These are phyloP conservation scores for Lucinisca nassula DNA, from an alignment of 2,888 invertebrate species.

Conservation along the genomic window DNA sequence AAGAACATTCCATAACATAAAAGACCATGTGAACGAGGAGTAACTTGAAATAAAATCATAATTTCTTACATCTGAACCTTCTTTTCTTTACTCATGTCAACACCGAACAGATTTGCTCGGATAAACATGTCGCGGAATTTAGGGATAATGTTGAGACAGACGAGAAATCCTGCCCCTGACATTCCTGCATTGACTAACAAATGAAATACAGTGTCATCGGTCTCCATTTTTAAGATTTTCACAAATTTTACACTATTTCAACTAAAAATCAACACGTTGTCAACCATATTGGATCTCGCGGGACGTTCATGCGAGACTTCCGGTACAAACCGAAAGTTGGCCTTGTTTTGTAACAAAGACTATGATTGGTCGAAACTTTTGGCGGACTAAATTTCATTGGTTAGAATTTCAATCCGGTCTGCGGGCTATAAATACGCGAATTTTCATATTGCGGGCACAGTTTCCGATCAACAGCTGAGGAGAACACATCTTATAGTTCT, in stretches of 20 bases:
- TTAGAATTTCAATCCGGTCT: slow-evolving; percentile 33
- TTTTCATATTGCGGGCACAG: not conserved
- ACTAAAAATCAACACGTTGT: slow-evolving; percentile 37
- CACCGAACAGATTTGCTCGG: slow-evolving; percentile 96
- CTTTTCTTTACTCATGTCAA: slow-evolving; percentile 95
- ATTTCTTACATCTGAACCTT: slow-evolving; percentile 92
- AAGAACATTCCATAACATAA: too few species aligned
- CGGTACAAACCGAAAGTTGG: not conserved
- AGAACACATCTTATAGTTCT: not conserved
- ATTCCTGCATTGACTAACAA: slow-evolving; percentile 88
- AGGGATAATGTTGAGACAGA: slow-evolving; percentile 91
- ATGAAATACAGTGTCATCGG: slow-evolving; percentile 72
- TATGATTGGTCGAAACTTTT: slow-evolving; percentile 54
- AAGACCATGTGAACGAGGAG: too few species aligned
- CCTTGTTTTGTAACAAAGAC: not conserved
- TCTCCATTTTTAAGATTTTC: slow-evolving; percentile 67
- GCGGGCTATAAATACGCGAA: slow-evolving; percentile 18
- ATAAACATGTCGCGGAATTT: slow-evolving; percentile 95
- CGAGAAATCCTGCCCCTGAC: slow-evolving; percentile 92
- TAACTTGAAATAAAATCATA: too few species aligned
- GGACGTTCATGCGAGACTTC: slow-evolving; percentile 28
- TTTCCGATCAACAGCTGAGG: not conserved
- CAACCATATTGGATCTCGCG: slow-evolving; percentile 67
- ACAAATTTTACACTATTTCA: not conserved
- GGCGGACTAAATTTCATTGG: slow-evolving; percentile 46